Evolutionary conservation across 1,140 invertebrate genomes (phyloP), one percentile per base, ranked within the genome.

Genomic region (Phenacoccus solenopsis): DNA sequence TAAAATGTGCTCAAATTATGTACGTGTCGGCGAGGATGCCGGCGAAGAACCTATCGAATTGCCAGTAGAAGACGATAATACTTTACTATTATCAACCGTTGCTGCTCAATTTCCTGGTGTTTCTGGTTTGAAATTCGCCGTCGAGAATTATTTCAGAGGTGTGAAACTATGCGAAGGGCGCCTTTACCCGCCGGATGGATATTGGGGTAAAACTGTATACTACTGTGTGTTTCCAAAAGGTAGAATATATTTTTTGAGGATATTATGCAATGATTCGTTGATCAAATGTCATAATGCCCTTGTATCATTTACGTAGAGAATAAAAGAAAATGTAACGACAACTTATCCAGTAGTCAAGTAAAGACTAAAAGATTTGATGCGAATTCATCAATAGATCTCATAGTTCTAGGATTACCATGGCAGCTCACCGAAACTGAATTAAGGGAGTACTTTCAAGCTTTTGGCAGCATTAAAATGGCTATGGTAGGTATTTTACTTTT

Each of bases 341-440:
- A 89, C 77, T 84, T 91, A 74, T 94, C 96, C 79, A 93, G 91
- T 78, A 90, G 90, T 38, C 89, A 87, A 72, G 88, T 89, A 20
- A 96, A 94, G 80, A 93, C 90, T 72, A 95, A 94, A 81, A 84
- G 91, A 75, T 89, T 94, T 78, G 94, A 92, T 79, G 90, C 87
- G 72, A 91, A 93, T 77, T 84, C 90, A 73, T 97, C 94, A 82
- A 96, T 93, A 72, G 96, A 98, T 81, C 85, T 98, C 72, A 98
- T 98, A 79, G 94, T 98, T 0, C 84, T 98, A 72, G 97, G 97
- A 25, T 84, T 99, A 73, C 94, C 94, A 70, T 97, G 94, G 89
- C 96, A 97, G 82, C 97, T 96, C 1, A 93, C 91, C 2, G 96
- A 98, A 80, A 94, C 96, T 78, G 91, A 93, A 78, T 83, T 99